Percentiles rank a stretch among this genome's conserved stretches.
Conservation (phyloP, 2,113 vertebrate genomes). For the Catagonus wagneri region DNA sequence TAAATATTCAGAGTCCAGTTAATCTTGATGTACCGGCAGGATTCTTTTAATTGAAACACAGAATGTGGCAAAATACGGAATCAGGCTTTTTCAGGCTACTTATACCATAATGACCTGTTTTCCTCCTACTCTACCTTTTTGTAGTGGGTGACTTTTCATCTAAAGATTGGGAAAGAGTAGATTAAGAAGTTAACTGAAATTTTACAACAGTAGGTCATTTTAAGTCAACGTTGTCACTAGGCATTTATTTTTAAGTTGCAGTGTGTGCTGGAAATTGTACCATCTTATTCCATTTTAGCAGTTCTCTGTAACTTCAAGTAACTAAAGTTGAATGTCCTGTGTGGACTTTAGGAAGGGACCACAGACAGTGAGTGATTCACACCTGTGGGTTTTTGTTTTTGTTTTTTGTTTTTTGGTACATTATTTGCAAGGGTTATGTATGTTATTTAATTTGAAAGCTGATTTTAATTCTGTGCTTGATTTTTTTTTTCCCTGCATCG, state of each 20-base stretch:
- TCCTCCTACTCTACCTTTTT: background rate
- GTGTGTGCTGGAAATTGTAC: background rate
- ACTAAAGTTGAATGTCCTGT: background rate
- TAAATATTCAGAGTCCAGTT: background rate
- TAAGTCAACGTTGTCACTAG: background rate
- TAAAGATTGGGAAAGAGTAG: background rate
- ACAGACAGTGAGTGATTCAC: background rate
- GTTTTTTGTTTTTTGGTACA: no score
- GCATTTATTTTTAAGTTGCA: background rate
- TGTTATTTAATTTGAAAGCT: background rate
- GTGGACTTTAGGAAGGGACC: background rate
- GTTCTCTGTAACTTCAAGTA: background rate
- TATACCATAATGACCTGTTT: background rate
- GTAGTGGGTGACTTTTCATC: background rate
- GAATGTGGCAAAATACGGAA: background rate
- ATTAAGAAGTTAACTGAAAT: slow-evolving; percentile 34
- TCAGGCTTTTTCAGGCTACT: background rate
- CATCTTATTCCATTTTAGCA: background rate
- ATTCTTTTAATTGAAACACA: background rate
- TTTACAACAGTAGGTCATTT: background rate
- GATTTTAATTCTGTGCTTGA: slow-evolving; percentile 29
- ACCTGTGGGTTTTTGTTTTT: background rate
- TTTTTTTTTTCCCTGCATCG: background rate
- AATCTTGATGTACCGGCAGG: background rate
- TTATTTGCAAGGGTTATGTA: background rate